Conservation (phyloP, 2,113 vertebrate species). For the Laticauda laticaudata region DNA sequence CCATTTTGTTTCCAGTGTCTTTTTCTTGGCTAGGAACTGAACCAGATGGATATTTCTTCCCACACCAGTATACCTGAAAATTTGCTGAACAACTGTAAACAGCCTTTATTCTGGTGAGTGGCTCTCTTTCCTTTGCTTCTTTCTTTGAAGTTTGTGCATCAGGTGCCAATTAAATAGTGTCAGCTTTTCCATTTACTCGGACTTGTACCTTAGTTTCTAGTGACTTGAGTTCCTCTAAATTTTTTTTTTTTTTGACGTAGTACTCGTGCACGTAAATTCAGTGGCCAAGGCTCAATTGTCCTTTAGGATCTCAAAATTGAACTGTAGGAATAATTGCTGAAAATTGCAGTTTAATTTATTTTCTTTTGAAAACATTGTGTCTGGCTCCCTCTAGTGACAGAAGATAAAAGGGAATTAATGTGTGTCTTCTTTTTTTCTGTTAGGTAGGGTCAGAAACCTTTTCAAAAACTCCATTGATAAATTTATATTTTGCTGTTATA, state of each 20-base stretch:
- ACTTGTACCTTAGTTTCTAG: too few species aligned
- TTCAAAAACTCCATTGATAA: background rate
- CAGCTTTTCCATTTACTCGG: too few species aligned
- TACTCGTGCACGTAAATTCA: background rate
- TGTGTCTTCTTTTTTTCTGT: too few species aligned
- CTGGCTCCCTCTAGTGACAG: constrained; percentile 52
- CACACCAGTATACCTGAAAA: background rate
- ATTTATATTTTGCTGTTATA: background rate
- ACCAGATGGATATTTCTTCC: too few species aligned
- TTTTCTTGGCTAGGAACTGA: too few species aligned
- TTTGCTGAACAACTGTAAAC: background rate
- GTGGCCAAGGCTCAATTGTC: background rate
- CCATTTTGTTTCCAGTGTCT: too few species aligned
- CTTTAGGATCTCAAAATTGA: too few species aligned
- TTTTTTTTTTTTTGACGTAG: too few species aligned
- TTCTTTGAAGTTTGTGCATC: background rate
- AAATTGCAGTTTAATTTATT: background rate
- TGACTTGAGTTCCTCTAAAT: too few species aligned
- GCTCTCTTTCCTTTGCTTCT: background rate
- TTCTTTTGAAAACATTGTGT: background rate
- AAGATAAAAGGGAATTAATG: background rate
- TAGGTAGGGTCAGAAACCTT: background rate
- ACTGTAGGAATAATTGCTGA: background rate
- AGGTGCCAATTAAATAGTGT: background rate
- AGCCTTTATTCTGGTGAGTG: background rate